Percentiles rank a stretch among this genome's conserved stretches.
These are phyloP conservation scores for Potamarius usumacintae DNA, from an alignment of 2,113 vertebrate genomes.

Conservation along the genomic window DNA sequence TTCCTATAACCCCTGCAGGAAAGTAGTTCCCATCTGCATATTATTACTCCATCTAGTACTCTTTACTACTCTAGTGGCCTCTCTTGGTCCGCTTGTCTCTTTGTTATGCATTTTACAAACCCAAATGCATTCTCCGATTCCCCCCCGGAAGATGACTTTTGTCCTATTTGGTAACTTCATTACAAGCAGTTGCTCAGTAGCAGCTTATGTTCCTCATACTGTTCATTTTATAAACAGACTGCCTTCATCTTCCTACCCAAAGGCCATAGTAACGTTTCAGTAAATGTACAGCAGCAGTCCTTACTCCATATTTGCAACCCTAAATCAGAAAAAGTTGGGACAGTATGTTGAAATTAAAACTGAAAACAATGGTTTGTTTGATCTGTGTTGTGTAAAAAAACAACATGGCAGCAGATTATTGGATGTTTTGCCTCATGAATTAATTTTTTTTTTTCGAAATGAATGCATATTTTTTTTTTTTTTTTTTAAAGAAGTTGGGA, in stretches of 20 bases:
- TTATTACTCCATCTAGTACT: neutral
- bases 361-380: no score
- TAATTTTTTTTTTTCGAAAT: no score
- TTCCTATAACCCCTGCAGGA: neutral
- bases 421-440: no score
- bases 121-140: neutral
- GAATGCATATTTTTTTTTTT: no score
- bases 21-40: neutral
- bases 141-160: neutral
- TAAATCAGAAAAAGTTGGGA: no score
- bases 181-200: conserved; percentile 3
- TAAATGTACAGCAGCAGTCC: neutral
- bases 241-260: neutral
- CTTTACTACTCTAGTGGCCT: no score
- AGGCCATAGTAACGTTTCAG: neutral
- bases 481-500: no score
- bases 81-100: neutral
- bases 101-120: neutral
- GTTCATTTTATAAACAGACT: conserved; percentile 8
- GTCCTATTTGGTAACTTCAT: conserved; percentile 11
- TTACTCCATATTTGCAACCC: no score
- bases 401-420: no score
- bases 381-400: no score
- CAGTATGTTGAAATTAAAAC: no score
- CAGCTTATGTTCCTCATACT: conserved; percentile 11